Base-by-base conservation (phyloP, 2,888 invertebrate genomes). In the Nephrotoma guestfalica region DNA sequence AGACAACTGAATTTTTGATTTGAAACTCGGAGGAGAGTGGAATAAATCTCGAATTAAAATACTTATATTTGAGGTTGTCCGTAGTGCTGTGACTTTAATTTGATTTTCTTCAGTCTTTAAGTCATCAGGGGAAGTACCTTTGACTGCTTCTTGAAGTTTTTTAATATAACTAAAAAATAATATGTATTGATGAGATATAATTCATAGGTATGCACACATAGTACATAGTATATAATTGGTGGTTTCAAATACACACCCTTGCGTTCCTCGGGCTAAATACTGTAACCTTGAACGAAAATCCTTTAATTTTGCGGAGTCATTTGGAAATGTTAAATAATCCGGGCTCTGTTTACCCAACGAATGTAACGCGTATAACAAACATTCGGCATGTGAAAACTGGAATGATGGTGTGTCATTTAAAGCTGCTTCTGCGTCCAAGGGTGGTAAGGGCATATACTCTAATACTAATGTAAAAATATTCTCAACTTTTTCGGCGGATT, bases 381-480 rank as follows among this genome's bases (percentile, higher is more conserved):
- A 97, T 92, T 99, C 99, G 2, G 98, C 97, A 90, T 96, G 96
- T 51, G 98, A 97, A 90, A 98, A 98, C 90, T 98, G 96, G 86
- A 98, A 93, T 87, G 96, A 95, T n/a, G 97, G 97, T 88, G 95
- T 94, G 84, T 94, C 92, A 71, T 92, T 92, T 43, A 93, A 91
- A 87, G 92, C 91, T 86, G 93, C 93, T 86, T 93, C 93, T 88
- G 93, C 94, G 88, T 95, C 95, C 86, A 94, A 91, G 86, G 97
- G 96, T 18, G 98, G 98, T 88, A 96, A 93, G 4, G 98, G 98
- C 94, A 98, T 95, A 89, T 96, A 97, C 88, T 95, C 94, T 93
- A 97, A 93, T 84, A 98, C 91, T 88, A 95, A 93, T 88, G 95
- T 94, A 91, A 96, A 97, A 47, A 97, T 93, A 87, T 94, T 93